Base-by-base conservation (phyloP, 2,888 invertebrate genomes). In the Pyrrhosoma nymphula region DNA sequence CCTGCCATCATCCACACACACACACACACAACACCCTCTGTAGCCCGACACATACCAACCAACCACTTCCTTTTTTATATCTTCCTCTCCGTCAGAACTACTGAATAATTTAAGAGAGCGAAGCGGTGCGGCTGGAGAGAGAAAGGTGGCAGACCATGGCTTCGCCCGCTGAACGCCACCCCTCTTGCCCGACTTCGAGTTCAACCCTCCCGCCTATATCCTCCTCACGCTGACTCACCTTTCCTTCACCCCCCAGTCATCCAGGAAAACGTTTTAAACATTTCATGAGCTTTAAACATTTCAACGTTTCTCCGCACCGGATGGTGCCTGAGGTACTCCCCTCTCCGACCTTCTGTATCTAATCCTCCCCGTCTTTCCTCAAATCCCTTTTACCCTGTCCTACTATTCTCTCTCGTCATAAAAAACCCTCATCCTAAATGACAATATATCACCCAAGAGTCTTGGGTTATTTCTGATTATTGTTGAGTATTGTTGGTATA, bases 261-360 rank as follows among this genome's bases (percentile, higher is more conserved):
- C 60, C n/a, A 10, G 69, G 69, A 26, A 69, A 69, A 35, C 82
- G 82, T 35, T 82, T 82, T 35, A 82, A 82, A 82, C 82, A 35
- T 82, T 82, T 82, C 30, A 82, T 82, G 82, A n/a, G 82, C 14
- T 82, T 82, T 35, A 82, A 82, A 82, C 82, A 35, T 82, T 82
- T 82, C 30, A 82, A 35, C 82, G 82, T 0, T 8, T 26, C 82
- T 82, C 30, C 30, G 82, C 30, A 35, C 1, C 35, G 69, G 69
- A 26, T 26, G 69, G 69, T n/a, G 20, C 69, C 26, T 26, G n/a
- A n/a, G 23, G 26, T 69, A 20, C n/a, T n/a, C 69, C 69, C 69
- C 26, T 26, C n/a, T 6, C 26, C 69, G 2, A 69, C n/a, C 26
- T 6, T n/a, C 26, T 3, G 0, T n/a, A 10, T n/a, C 69, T 26